These are phyloP conservation scores for Macaca mulatta DNA, from an alignment of 2,113 vertebrate species.

Conservation along the genomic window DNA sequence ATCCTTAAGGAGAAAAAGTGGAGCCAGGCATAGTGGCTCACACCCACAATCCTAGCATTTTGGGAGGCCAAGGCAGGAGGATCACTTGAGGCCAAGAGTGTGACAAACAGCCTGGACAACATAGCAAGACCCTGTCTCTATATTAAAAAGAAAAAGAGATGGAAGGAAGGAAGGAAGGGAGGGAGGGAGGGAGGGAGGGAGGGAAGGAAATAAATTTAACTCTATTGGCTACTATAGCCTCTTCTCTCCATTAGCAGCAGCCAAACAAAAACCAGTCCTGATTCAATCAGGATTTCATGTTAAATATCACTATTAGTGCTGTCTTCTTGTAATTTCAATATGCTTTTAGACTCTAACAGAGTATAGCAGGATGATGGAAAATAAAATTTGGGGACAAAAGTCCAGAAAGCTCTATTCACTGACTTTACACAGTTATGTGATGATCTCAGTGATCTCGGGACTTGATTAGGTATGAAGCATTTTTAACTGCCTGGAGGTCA, in stretches of 20 bases:
- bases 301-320: background rate
- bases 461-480: conserved; percentile 11
- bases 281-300: background rate
- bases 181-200: background rate
- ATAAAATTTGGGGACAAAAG: background rate
- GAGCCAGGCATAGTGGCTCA: no score
- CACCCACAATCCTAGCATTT: no score
- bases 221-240: background rate
- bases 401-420: background rate
- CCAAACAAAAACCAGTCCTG: background rate
- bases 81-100: no score
- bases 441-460: background rate
- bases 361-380: background rate
- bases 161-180: no score
- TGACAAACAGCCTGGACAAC: no score
- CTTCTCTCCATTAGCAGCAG: background rate
- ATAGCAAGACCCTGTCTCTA: no score
- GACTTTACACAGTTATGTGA: conserved; percentile 36
- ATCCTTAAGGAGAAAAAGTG: background rate
- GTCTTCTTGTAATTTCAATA: background rate
- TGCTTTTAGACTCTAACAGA: background rate
- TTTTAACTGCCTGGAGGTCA: background rate
- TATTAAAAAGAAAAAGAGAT: no score
- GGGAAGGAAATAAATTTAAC: background rate
- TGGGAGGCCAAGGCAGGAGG: no score